These are phyloP conservation scores for Tragelaphus buxtoni DNA, from an alignment of 2,113 vertebrate species.

Conservation along the genomic window DNA sequence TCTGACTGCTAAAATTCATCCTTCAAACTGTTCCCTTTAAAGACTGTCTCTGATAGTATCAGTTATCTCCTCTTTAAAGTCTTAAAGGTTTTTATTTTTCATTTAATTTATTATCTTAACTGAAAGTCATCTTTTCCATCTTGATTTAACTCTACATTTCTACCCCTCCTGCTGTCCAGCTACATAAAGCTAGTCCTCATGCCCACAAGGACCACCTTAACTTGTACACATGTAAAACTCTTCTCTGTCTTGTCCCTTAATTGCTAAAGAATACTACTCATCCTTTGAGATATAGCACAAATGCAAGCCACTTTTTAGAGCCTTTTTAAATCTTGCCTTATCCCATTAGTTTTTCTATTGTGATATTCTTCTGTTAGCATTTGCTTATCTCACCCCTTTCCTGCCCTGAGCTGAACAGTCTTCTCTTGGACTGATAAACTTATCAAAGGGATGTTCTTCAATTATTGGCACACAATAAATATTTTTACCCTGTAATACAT, in stretches of 20 bases:
- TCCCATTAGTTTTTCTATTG: not conserved
- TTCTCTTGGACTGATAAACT: not conserved
- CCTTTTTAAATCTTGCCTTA: not conserved
- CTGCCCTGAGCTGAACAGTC: not conserved
- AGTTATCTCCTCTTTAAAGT: not conserved
- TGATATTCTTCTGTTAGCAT: not conserved
- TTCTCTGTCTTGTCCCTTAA: not conserved
- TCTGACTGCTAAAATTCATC: not conserved
- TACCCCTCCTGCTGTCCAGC: not conserved
- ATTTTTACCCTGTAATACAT: not conserved
- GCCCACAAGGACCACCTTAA: not conserved
- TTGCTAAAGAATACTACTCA: not conserved
- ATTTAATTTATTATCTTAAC: not conserved
- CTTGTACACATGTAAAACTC: not conserved
- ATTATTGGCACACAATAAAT: not conserved
- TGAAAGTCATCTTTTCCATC: not conserved
- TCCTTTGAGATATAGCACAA: not conserved
- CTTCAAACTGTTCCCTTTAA: not conserved
- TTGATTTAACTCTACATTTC: not conserved
- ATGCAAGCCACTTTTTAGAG: not conserved
- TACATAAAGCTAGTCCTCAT: not conserved
- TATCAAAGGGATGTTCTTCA: not conserved
- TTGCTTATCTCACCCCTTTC: not conserved
- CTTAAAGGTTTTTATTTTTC: slow-evolving; percentile 2
- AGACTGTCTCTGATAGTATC: not conserved